These are phyloP conservation scores for Pseudocheirus occidentalis DNA, from an alignment of 2,797 vertebrate genomes.

Conservation along the genomic window DNA sequence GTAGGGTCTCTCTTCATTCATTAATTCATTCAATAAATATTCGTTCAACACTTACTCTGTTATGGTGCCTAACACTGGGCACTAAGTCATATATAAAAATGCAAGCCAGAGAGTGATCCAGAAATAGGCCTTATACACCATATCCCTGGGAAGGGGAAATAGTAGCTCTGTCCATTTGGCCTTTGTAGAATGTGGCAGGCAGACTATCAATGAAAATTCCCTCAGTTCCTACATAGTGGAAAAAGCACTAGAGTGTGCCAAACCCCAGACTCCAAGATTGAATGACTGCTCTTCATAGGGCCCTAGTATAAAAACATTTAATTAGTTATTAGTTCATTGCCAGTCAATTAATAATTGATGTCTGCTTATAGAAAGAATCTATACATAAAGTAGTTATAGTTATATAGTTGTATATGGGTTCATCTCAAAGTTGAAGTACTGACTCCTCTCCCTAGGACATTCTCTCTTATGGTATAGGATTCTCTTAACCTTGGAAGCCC, in stretches of 20 bases:
- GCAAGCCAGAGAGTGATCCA: background rate
- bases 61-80: background rate
- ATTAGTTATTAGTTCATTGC: background rate
- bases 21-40: background rate
- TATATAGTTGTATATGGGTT: too few relatives aligned
- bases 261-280: background rate
- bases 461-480: background rate
- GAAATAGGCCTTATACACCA: background rate
- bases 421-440: background rate
- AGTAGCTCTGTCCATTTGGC: background rate
- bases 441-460: background rate
- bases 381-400: background rate
- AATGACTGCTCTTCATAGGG: background rate
- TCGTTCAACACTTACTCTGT: background rate
- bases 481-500: background rate
- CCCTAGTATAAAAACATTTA: background rate
- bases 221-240: background rate
- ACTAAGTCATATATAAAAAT: constrained; percentile 9
- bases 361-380: background rate
- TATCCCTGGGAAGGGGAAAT: background rate
- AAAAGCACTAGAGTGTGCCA: background rate
- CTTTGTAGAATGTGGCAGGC: background rate
- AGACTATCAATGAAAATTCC: background rate
- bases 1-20: background rate
- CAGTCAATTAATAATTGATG: background rate